phyloP scores from a whole-genome alignment of 2,888 invertebrate species.

The Apamea crenata region DNA sequence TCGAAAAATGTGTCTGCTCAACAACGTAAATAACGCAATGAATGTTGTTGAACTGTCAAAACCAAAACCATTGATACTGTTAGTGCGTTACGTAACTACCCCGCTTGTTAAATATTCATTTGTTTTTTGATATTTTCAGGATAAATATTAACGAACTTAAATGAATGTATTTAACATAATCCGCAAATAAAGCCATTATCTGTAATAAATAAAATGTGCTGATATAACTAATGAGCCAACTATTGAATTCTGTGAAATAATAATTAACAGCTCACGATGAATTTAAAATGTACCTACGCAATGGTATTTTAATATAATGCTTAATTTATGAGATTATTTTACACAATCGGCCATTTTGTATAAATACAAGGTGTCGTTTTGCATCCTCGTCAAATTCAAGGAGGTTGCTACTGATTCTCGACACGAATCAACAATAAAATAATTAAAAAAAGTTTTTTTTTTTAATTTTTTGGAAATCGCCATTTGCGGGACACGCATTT shows the following conservation, averaged over 20 bases:
- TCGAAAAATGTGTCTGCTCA: background rate
- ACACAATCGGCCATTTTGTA: background rate
- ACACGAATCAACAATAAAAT: too few species aligned
- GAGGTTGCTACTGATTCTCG: too few species aligned
- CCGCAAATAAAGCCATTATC: background rate
- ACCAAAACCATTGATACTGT: background rate
- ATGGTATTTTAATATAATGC: background rate
- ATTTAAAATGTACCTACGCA: constrained; percentile 24
- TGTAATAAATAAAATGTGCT: constrained; percentile 5
- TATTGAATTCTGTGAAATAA: background rate
- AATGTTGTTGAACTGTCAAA: background rate
- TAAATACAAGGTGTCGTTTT: background rate
- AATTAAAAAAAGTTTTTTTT: too few species aligned
- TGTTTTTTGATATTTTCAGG: background rate
- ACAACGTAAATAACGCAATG: background rate
- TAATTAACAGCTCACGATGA: constrained; percentile 28
- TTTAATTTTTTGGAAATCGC: too few species aligned
- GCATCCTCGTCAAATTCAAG: too few species aligned
- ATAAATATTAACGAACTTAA: background rate
- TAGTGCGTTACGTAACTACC: background rate
- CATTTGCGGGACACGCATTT: too few species aligned
- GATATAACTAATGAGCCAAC: background rate
- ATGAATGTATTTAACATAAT: background rate
- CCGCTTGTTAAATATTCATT: background rate
- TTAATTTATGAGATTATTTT: constrained; percentile 20